These are phyloP conservation scores for Lymantria monacha DNA, from an alignment of 2,888 invertebrate genomes.

Conservation along the genomic window DNA sequence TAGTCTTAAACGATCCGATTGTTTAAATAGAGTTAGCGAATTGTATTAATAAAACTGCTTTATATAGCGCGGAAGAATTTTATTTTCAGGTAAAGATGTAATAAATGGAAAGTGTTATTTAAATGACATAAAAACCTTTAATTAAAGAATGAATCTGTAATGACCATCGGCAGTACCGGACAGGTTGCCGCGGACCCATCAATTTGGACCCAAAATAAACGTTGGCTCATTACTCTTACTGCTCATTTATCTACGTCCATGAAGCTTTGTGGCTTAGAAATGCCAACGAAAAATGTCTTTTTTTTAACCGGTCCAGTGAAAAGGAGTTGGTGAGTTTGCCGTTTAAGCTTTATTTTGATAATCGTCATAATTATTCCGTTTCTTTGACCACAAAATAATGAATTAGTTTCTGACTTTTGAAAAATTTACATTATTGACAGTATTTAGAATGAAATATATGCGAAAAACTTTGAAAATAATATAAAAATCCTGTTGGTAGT, in stretches of 20 bases:
- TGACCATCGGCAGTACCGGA: constrained; percentile 17
- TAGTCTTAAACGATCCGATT: too few species aligned
- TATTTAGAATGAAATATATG: too few species aligned
- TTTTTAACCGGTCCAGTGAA: constrained; percentile 12
- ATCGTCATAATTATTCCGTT: neutral
- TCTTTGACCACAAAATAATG: too few species aligned
- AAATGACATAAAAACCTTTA: constrained; percentile 11
- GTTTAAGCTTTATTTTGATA: neutral
- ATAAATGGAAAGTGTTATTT: too few species aligned
- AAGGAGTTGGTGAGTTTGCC: neutral
- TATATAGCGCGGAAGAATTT: too few species aligned
- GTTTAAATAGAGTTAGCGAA: too few species aligned
- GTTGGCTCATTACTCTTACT: constrained; percentile 47
- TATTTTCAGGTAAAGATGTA: too few species aligned
- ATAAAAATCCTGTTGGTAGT: too few species aligned
- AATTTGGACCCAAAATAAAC: constrained; percentile 57
- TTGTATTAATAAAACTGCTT: too few species aligned
- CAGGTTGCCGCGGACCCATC: constrained; percentile 40
- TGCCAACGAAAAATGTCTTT: constrained; percentile 38
- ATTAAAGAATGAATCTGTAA: constrained; percentile 31
- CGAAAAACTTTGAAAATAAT: too few species aligned
- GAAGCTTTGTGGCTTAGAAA: constrained; percentile 37
- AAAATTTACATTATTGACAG: too few species aligned
- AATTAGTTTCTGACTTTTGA: too few species aligned
- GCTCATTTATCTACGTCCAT: constrained; percentile 53